phyloP scores from a whole-genome alignment of 2,888 invertebrate genomes.

The Archips xylosteana region DNA sequence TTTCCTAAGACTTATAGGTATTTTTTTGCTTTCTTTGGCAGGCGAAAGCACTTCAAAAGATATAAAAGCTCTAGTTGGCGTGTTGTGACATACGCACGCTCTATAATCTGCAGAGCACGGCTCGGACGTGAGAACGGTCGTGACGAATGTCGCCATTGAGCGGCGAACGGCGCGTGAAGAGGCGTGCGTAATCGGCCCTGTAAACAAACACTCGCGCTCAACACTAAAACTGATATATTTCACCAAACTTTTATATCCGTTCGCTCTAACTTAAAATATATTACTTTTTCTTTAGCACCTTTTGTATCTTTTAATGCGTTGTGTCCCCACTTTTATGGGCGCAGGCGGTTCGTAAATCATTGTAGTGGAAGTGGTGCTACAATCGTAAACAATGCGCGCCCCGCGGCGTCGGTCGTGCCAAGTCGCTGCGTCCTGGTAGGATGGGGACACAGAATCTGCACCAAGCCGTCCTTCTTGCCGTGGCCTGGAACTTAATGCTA shows the following conservation, averaged over 20 bases:
- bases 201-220: constrained; percentile 80
- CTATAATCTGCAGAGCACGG: constrained; percentile 25
- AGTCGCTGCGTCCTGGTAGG: constrained; percentile 55
- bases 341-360: constrained; percentile 83
- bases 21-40: not conserved
- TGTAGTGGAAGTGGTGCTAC: constrained; percentile 80
- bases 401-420: constrained; percentile 59
- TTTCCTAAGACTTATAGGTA: not conserved
- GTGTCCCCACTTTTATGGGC: constrained; percentile 81
- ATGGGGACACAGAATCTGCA: constrained; percentile 5
- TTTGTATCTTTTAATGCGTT: constrained; percentile 84
- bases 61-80: constrained; percentile 13
- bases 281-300: constrained; percentile 85
- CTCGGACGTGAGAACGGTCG: constrained; percentile 43
- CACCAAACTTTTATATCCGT: constrained; percentile 83
- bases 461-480: not conserved
- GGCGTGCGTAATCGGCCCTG: constrained; percentile 79
- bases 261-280: constrained; percentile 82
- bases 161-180: constrained; percentile 60
- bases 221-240: constrained; percentile 84
- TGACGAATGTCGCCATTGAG: constrained; percentile 62
- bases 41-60: not conserved
- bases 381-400: constrained; percentile 78
- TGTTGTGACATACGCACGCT: constrained; percentile 17
- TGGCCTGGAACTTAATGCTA: not conserved